These are phyloP conservation scores for Agrilus planipennis DNA, from an alignment of 1,140 invertebrate species.

Conservation along the genomic window DNA sequence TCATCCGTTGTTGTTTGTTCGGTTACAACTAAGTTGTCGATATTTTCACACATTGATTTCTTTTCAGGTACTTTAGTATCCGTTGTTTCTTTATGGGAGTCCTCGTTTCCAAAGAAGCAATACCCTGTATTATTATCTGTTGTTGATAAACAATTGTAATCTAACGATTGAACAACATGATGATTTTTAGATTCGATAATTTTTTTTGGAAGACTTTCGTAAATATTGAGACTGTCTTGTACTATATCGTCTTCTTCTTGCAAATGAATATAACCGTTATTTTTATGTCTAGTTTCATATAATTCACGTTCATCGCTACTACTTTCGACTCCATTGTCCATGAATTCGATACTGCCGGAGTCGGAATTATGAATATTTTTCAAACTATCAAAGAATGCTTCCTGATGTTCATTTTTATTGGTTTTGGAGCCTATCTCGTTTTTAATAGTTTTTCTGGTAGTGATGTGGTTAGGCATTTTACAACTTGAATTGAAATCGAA, in stretches of 20 bases:
- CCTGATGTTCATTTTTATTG: too few relatives aligned
- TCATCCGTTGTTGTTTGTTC: constrained; percentile 46
- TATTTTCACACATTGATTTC: constrained; percentile 34
- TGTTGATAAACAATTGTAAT: constrained; percentile 10
- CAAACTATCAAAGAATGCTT: constrained; percentile 28
- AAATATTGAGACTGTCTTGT: constrained; percentile 42
- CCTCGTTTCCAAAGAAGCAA: constrained; percentile 18
- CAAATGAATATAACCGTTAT: constrained; percentile 57
- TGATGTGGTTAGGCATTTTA: too few relatives aligned
- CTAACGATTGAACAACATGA: constrained; percentile 5
- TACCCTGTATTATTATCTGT: constrained; percentile 23
- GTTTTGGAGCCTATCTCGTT: too few relatives aligned
- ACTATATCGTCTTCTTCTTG: constrained; percentile 47
- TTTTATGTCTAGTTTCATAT: constrained; percentile 33
- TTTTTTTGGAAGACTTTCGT: constrained; percentile 12
- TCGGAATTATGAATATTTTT: constrained; percentile 29
- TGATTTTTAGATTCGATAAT: constrained; percentile 22
- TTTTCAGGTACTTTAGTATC: constrained; percentile 15
- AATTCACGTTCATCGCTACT: constrained; percentile 42
- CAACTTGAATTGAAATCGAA: too few relatives aligned
- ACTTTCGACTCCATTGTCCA: constrained; percentile 59
- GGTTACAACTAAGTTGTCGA: constrained; percentile 43
- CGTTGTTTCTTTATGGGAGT: constrained; percentile 19
- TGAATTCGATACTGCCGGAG: constrained; percentile 53
- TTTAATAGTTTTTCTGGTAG: too few relatives aligned